A percentile compares a stretch with the other conserved stretches of the same genome.
phyloP scores from a whole-genome alignment of 2,888 invertebrate genomes.

The Stenodera caucasica region DNA sequence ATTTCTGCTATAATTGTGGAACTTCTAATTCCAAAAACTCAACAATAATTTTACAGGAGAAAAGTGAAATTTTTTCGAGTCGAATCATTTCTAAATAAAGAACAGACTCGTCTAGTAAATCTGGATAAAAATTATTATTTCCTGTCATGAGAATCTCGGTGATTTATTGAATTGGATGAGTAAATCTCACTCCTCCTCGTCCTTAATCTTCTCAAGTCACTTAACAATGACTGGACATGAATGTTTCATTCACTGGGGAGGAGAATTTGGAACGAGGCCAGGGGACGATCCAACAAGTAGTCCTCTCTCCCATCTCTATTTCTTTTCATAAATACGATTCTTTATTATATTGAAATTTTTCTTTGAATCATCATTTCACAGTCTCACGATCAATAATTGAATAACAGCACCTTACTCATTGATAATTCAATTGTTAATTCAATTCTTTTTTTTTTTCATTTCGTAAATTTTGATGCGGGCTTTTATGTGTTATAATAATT shows the following conservation, averaged over 20 bases:
- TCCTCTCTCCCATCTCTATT: background rate
- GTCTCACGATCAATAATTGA: background rate
- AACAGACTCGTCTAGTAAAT: no score
- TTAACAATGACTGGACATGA: background rate
- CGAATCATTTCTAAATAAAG: no score
- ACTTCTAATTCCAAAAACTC: no score
- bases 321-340: no score
- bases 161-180: background rate
- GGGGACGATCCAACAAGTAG: background rate
- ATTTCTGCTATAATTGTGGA: no score
- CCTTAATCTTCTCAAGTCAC: background rate
- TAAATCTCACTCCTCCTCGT: background rate
- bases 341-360: no score
- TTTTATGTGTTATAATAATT: background rate
- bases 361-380: background rate
- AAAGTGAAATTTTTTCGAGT: no score
- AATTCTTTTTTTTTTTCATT: background rate
- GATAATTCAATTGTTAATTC: background rate
- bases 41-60: no score
- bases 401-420: background rate
- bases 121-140: background rate
- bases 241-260: background rate
- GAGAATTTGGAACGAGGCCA: slow-evolving; percentile 4
- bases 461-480: background rate
- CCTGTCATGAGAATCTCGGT: background rate